Percentiles rank a stretch among this genome's conserved stretches.
phyloP scores from a whole-genome alignment of 2,888 invertebrate genomes.

The Chloroclystis v-ata region DNA sequence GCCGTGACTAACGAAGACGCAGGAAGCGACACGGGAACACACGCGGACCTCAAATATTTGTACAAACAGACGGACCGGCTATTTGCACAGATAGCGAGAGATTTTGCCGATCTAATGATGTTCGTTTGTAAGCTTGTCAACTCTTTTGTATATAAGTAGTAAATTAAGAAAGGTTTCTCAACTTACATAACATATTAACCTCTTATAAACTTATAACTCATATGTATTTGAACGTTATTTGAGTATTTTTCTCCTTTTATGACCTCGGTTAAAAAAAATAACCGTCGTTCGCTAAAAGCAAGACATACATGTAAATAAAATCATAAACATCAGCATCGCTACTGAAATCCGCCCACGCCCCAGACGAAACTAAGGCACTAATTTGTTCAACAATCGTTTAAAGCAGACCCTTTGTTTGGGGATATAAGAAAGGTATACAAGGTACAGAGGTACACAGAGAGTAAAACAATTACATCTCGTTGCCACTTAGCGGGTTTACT shows the following conservation, averaged over 20 bases:
- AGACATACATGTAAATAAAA: too few relatives aligned
- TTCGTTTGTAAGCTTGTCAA: background rate
- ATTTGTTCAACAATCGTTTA: constrained; percentile 41
- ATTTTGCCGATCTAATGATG: background rate
- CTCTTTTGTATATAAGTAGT: too few relatives aligned
- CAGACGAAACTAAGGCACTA: constrained; percentile 30
- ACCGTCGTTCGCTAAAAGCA: too few relatives aligned
- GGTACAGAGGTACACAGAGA: constrained; percentile 18
- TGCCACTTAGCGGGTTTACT: constrained; percentile 52
- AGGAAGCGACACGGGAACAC: constrained; percentile 60
- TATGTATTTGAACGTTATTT: too few relatives aligned
- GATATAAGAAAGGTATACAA: constrained; percentile 8
- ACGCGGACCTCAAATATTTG: constrained; percentile 64
- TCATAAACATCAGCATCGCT: too few relatives aligned
- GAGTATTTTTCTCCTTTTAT: too few relatives aligned
- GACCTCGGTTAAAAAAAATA: too few relatives aligned
- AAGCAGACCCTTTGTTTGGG: constrained; percentile 36
- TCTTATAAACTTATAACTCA: too few relatives aligned
- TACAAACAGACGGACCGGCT: constrained; percentile 26
- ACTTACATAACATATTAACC: too few relatives aligned
- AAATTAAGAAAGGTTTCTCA: too few relatives aligned
- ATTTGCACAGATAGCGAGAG: constrained; percentile 18
- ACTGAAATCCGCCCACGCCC: constrained; percentile 3
- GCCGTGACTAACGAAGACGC: constrained; percentile 45
- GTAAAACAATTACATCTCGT: constrained; percentile 65